phyloP scores from a whole-genome alignment of 2,797 vertebrate genomes.

The Bufotes viridis region DNA sequence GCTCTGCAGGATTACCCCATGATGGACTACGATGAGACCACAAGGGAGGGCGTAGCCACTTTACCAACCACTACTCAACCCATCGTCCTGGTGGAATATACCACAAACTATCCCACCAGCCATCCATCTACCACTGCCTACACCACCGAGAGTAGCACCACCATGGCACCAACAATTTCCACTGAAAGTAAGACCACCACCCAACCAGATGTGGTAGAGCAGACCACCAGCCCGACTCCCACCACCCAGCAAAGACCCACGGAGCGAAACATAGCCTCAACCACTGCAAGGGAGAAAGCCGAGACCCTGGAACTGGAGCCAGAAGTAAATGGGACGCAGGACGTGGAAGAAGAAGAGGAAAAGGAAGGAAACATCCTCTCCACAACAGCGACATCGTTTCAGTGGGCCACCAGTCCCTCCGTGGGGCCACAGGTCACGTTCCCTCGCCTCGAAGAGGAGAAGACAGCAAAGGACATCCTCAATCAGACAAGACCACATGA shows the following conservation, averaged over 20 bases:
- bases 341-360: background rate
- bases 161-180: slow-evolving; percentile 16
- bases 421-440: slow-evolving; percentile 68
- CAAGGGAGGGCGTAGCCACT: background rate
- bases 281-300: background rate
- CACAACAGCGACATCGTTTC: slow-evolving; percentile 69
- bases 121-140: background rate
- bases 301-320: background rate
- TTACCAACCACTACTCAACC: background rate
- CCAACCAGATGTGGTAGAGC: background rate
- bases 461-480: slow-evolving; percentile 73
- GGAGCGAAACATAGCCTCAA: slow-evolving; percentile 23
- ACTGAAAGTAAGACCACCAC: slow-evolving; percentile 61
- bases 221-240: slow-evolving; percentile 62
- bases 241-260: slow-evolving; percentile 61
- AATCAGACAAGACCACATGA: slow-evolving; percentile 67
- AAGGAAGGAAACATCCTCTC: slow-evolving; percentile 66
- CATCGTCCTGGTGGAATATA: background rate
- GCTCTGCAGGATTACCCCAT: slow-evolving; percentile 51
- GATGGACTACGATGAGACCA: slow-evolving; percentile 30
- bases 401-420: slow-evolving; percentile 64
- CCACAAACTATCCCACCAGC: slow-evolving; percentile 8
- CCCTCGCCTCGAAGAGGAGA: slow-evolving; percentile 69
- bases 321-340: background rate
- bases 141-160: slow-evolving; percentile 2